Conservation (phyloP, 2,888 invertebrate genomes). For the Theodoxus fluviatilis region DNA sequence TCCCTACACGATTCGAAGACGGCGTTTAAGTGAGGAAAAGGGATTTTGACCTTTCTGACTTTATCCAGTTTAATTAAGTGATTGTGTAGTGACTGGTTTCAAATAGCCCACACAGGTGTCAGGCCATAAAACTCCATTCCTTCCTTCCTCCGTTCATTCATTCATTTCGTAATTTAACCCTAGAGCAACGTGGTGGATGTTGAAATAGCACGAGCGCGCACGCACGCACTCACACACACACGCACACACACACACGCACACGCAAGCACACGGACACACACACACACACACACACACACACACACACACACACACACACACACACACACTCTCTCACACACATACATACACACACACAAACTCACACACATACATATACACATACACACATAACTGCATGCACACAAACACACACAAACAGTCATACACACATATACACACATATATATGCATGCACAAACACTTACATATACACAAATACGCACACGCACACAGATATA, state of each 20-base stretch:
- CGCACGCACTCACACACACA: background rate
- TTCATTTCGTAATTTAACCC: no score
- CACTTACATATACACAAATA: background rate
- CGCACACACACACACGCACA: background rate
- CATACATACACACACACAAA: background rate
- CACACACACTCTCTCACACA: background rate
- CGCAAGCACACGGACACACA: background rate
- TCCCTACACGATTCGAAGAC: no score
- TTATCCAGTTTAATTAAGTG: no score
- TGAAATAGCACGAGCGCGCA: background rate
- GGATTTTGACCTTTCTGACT: no score
- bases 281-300: background rate
- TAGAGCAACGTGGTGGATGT: no score
- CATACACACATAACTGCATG: background rate
- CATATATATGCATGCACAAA: background rate
- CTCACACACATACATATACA: background rate
- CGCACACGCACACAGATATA: background rate
- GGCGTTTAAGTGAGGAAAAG: no score
- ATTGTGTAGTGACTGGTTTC: no score
- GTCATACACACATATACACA: background rate
- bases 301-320: slow-evolving; percentile 1
- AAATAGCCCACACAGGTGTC: no score
- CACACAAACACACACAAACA: background rate
- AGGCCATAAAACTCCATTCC: no score
- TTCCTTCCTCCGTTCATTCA: no score